Conservation (phyloP, 2,113 vertebrate species). For the Girardinichthys multiradiatus region DNA sequence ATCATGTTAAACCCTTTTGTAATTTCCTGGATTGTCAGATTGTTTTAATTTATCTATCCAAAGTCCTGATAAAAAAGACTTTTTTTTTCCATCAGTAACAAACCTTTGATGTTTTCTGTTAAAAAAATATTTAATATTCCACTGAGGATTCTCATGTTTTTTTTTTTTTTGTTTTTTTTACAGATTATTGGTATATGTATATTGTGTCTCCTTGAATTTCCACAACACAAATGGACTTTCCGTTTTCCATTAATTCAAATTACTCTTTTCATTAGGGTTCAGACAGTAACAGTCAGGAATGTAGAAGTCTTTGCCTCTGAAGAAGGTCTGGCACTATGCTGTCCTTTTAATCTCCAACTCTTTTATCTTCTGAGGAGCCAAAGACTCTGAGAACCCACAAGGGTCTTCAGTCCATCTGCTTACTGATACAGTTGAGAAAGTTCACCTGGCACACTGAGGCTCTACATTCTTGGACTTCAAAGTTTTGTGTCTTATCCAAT, state of each 20-base stretch:
- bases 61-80: neutral
- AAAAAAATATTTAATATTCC: neutral
- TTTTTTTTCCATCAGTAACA: neutral
- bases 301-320: conserved; percentile 37
- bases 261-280: conserved; percentile 28
- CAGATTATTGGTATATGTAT: neutral
- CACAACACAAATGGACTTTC: conserved; percentile 3
- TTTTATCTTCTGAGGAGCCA: conserved; percentile 21
- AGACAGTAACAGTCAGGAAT: conserved; percentile 40
- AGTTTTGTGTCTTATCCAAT: conserved; percentile 23
- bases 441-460: conserved; percentile 10
- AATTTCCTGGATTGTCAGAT: too few species aligned
- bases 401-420: conserved; percentile 13
- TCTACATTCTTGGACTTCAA: conserved; percentile 20
- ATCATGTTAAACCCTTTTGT: too few species aligned
- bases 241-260: conserved; percentile 7
- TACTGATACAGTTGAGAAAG: conserved; percentile 4
- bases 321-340: conserved; percentile 43
- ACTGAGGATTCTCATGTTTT: too few species aligned
- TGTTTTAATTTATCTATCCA: too few species aligned
- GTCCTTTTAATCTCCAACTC: conserved; percentile 28
- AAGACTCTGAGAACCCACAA: conserved; percentile 13
- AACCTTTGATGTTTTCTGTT: neutral
- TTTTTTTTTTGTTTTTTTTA: neutral
- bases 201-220: neutral